Percentiles rank a stretch among this genome's conserved stretches.
These are phyloP conservation scores for Botrylloides violaceus DNA, from an alignment of 23 tunicate species.

Conservation along the genomic window DNA sequence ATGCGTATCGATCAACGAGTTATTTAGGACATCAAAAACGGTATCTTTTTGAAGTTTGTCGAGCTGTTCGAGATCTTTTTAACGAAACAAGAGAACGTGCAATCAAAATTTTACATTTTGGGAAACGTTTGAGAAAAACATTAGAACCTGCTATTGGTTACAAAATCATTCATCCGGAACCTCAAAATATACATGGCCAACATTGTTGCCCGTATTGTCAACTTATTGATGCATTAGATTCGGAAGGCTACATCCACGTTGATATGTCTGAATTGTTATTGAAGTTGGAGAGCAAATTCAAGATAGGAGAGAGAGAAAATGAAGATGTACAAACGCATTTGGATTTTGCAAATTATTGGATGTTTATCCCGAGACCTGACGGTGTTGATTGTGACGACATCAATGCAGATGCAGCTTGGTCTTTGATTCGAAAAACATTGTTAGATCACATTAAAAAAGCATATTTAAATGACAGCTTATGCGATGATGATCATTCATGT, in stretches of 20 bases:
- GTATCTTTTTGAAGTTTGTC: slow-evolving; percentile 69
- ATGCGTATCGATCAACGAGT: slow-evolving; percentile 5
- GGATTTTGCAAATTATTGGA: slow-evolving; percentile 5
- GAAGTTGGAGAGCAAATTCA: not conserved
- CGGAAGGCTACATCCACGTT: slow-evolving; percentile 10
- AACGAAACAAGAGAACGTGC: slow-evolving; percentile 77
- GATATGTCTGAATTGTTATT: not conserved
- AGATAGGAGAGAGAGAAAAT: not conserved
- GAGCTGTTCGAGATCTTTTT: slow-evolving; percentile 75
- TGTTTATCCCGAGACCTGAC: not conserved
- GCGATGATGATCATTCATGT: slow-evolving; percentile 24
- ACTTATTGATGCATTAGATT: not conserved
- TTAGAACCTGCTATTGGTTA: slow-evolving; percentile 54
- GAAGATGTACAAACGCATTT: slow-evolving; percentile 2
- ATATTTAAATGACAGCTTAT: not conserved
- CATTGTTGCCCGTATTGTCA: slow-evolving; percentile 11
- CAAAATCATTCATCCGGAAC: not conserved
- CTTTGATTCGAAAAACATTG: not conserved
- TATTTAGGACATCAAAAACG: slow-evolving; percentile 32
- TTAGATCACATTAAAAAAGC: slow-evolving; percentile 3
- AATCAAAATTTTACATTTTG: slow-evolving; percentile 31
- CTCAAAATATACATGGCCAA: not conserved
- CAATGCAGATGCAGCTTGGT: not conserved
- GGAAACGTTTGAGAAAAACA: slow-evolving; percentile 34
- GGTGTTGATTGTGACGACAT: not conserved